A percentile compares a stretch with the other conserved stretches of the same genome.
Conservation (phyloP, 2,888 invertebrate genomes). For the Mimas tiliae region DNA sequence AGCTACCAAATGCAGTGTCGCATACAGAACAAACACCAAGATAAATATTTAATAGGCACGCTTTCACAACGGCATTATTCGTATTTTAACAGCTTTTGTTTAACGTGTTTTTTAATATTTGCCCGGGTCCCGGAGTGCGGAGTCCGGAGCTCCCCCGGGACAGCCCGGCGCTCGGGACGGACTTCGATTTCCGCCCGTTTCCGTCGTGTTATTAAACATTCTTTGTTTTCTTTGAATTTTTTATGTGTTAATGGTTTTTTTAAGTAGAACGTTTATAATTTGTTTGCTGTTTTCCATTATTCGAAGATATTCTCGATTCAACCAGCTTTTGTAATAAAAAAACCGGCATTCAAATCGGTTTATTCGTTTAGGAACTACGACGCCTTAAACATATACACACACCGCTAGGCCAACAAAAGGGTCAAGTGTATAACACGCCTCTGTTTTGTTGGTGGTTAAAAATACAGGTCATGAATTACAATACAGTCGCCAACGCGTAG, state of each 20-base stretch:
- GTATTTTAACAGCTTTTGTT: conserved; percentile 23
- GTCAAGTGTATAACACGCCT: too few relatives aligned
- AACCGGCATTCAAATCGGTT: too few relatives aligned
- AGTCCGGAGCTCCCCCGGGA: conserved; percentile 1
- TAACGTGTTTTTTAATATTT: conserved; percentile 13
- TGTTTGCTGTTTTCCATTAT: conserved; percentile 4
- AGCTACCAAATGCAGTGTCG: neutral
- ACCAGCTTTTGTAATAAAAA: too few relatives aligned
- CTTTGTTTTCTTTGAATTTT: conserved; percentile 25
- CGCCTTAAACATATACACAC: too few relatives aligned
- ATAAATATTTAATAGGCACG: conserved; percentile 1
- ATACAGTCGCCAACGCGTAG: too few relatives aligned
- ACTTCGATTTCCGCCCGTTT: conserved; percentile 28
- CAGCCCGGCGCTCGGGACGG: conserved; percentile 4
- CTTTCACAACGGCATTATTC: neutral
- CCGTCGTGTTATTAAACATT: conserved; percentile 26
- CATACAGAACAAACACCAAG: neutral
- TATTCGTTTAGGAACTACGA: too few relatives aligned
- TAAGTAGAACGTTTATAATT: conserved; percentile 6
- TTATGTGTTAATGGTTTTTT: conserved; percentile 21
- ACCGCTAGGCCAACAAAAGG: too few relatives aligned
- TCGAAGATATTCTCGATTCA: neutral
- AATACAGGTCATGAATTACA: too few relatives aligned
- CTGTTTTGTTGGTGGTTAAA: too few relatives aligned
- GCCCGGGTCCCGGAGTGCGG: conserved; percentile 2